These are phyloP conservation scores for Tympanoctomys barrerae DNA, from an alignment of 2,797 vertebrate species.

Conservation along the genomic window DNA sequence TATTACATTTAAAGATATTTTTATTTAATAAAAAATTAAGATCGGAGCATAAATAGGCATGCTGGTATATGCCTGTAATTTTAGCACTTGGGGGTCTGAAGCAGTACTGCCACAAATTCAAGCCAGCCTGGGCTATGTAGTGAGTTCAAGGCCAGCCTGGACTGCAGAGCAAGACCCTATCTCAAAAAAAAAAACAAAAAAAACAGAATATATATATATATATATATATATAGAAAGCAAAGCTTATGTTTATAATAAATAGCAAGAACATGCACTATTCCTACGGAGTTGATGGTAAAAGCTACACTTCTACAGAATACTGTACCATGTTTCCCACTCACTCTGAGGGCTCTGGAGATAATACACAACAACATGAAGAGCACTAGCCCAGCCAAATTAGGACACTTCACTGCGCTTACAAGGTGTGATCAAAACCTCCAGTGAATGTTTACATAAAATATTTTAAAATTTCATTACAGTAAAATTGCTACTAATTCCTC, in stretches of 20 bases:
- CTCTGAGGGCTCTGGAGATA: background rate
- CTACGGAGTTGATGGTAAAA: background rate
- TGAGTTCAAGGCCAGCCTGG: background rate
- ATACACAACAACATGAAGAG: background rate
- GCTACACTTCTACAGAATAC: background rate
- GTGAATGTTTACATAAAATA: background rate
- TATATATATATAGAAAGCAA: background rate
- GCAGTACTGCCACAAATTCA: background rate
- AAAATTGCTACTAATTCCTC: background rate
- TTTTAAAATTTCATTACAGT: background rate
- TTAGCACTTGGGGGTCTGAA: background rate
- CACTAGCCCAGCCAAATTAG: background rate
- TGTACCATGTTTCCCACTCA: background rate
- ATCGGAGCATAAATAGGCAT: background rate
- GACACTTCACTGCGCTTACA: background rate
- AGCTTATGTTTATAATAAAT: constrained; percentile 22
- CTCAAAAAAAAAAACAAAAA: background rate
- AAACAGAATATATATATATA: too few species aligned
- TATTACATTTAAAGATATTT: background rate
- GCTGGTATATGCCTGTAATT: background rate
- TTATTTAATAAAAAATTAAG: constrained; percentile 29
- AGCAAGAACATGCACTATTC: constrained; percentile 33
- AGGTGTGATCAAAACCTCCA: background rate
- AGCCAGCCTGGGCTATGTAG: background rate
- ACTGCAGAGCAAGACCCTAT: background rate